Evolutionary conservation across 2,113 vertebrate species (phyloP).

Genomic region (Arvicanthis niloticus): DNA sequence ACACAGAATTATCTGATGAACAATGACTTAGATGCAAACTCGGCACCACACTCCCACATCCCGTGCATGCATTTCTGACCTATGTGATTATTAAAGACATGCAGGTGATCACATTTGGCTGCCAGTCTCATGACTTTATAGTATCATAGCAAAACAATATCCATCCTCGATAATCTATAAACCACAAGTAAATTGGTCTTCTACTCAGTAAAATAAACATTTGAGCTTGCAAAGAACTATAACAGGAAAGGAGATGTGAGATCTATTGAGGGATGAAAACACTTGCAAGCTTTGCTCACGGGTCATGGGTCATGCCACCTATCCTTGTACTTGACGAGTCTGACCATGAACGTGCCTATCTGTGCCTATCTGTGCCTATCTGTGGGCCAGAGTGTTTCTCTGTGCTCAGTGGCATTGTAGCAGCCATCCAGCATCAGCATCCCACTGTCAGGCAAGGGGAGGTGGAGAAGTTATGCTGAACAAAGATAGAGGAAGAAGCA

Average conservation of each 20-base stretch:
- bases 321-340: not conserved
- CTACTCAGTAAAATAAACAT: slow-evolving; percentile 17
- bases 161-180: slow-evolving; percentile 4
- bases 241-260: not conserved
- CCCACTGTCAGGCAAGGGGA: not conserved
- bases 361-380: too few species aligned
- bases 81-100: not conserved
- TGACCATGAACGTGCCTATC: not conserved
- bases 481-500: not conserved
- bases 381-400: not conserved
- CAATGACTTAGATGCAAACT: not conserved
- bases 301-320: too few species aligned
- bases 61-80: not conserved
- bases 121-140: not conserved
- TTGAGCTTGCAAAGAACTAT: slow-evolving; percentile 1
- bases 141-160: not conserved
- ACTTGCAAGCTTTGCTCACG: not conserved
- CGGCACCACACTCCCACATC: not conserved
- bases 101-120: slow-evolving; percentile 12
- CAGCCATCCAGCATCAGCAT: not conserved
- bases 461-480: not conserved
- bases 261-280: not conserved
- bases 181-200: slow-evolving; percentile 36
- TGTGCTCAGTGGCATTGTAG: not conserved
- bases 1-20: not conserved